Evolutionary conservation across 2,113 vertebrate genomes (phyloP).

Genomic region (Paradisaea rubra): DNA sequence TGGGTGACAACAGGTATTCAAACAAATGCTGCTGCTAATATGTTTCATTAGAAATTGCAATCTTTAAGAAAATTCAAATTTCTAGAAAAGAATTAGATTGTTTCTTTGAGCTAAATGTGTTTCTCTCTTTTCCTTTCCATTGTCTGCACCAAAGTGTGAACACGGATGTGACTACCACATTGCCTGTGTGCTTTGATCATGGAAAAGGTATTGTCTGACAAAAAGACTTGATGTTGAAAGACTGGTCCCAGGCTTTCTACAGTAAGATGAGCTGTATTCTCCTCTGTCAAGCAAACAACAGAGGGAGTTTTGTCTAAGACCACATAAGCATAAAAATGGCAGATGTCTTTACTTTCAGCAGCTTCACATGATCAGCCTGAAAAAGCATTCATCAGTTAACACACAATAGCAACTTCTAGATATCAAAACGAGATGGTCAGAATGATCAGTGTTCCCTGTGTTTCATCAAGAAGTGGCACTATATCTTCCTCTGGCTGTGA

Average conservation of each 20-base stretch:
- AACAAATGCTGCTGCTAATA: not conserved
- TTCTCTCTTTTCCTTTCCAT: not conserved
- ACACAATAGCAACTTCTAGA: constrained; percentile 73
- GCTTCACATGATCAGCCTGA: constrained; percentile 57
- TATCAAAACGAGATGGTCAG: constrained; percentile 66
- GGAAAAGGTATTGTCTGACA: constrained; percentile 72
- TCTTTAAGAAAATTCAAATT: not conserved
- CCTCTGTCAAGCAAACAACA: constrained; percentile 75
- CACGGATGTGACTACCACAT: constrained; percentile 70
- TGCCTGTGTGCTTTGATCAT: constrained; percentile 81
- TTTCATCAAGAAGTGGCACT: constrained; percentile 60
- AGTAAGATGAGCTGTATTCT: constrained; percentile 77
- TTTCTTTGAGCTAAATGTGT: not conserved
- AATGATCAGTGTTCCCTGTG: constrained; percentile 53
- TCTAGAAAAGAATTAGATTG: not conserved
- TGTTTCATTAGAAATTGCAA: not conserved
- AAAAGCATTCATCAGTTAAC: constrained; percentile 52
- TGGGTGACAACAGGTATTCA: not conserved
- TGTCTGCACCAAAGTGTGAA: not conserved
- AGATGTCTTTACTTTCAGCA: constrained; percentile 65
- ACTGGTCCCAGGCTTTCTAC: constrained; percentile 45
- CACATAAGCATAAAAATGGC: constrained; percentile 72
- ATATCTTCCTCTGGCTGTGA: constrained; percentile 54
- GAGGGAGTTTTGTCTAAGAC: constrained; percentile 79
- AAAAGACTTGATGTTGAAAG: constrained; percentile 68